Evolutionary conservation across 1,140 invertebrate species (phyloP).

Genomic region (Atta texana): DNA sequence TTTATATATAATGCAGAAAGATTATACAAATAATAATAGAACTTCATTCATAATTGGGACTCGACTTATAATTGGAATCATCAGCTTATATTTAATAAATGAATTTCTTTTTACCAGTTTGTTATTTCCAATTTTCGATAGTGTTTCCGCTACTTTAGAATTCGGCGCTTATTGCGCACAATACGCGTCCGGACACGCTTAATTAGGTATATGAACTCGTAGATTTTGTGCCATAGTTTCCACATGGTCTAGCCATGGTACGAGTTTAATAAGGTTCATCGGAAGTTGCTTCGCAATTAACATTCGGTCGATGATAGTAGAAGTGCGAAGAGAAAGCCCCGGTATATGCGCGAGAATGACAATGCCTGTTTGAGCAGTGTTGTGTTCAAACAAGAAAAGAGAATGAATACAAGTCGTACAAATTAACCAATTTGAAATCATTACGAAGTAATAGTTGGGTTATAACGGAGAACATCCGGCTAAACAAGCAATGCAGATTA

Average conservation of each 20-base stretch:
- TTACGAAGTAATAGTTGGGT: conserved; percentile 46
- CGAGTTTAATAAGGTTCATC: conserved; percentile 64
- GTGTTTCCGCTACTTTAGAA: conserved; percentile 22
- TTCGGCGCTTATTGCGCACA: conserved; percentile 19
- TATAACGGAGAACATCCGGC: too few species aligned
- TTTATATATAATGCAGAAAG: too few species aligned
- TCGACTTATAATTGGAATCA: too few species aligned
- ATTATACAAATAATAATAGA: too few species aligned
- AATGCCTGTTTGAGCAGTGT: background rate
- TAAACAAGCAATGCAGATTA: conserved; percentile 26
- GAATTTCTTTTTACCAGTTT: background rate
- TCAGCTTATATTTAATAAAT: background rate
- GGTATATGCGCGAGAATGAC: background rate
- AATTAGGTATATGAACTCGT: conserved; percentile 31
- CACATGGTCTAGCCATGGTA: conserved; percentile 21
- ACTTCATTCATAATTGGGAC: too few species aligned
- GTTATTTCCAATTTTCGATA: conserved; percentile 42
- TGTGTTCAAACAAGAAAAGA: background rate
- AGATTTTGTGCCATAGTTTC: conserved; percentile 3
- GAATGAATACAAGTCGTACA: conserved; percentile 13
- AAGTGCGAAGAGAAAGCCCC: background rate
- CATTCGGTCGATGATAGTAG: conserved; percentile 59
- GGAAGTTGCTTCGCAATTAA: conserved; percentile 74
- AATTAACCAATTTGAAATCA: conserved; percentile 73
- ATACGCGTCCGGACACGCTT: background rate